Base-by-base conservation (phyloP, 2,113 vertebrate genomes). In the Strigops habroptila region DNA sequence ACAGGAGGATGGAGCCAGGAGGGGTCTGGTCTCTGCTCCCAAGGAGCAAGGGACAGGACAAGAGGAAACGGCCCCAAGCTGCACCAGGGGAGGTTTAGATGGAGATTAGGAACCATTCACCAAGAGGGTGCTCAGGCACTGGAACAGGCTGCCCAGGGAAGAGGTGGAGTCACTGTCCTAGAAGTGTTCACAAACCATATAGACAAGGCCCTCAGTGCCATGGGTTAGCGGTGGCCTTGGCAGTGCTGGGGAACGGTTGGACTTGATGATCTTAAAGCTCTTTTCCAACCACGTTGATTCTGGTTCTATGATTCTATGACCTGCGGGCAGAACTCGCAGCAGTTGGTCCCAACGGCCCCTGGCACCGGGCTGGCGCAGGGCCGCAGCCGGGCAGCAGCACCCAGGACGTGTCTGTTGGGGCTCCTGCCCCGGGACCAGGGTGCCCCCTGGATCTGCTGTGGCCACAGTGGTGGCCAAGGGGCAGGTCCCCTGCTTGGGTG, bases 391-490 rank as follows among this genome's bases (percentile, higher is more conserved):
- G 75, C 75, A 55, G 52, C 53, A 86, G 53, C 76, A 33, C 33
- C 46, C 21, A 0, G 30, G 28, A 43, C 0, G 0, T 37, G 14
- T 25, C 27, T 51, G 62, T 5, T 23, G 24, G 31, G 49, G 23
- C 59, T 82, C 19, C 79, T 44, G 76, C 6, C 3, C 22, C 39
- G 10, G 60, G 57, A 28, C 16, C 12, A 10, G 3, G 0, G 12
- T 78, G 78, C 33, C 59, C 65, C 44, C 2, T 2, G 57, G 17
- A 57, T 21, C 69, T 60, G 52, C 43, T 28, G 41, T 7, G 49
- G 83, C 67, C n/a, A 1, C n/a, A 6, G 53, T 8, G 33, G 12
- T 3, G 35, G 35, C 68, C 1, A 1, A 55, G 81, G 52, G 5
- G 8, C 35, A 4, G 35, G 19, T 46, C 27, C 18, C 15, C 37